Conservation (phyloP, 2,113 vertebrate genomes). For the Drymodes brunneopygia region DNA sequence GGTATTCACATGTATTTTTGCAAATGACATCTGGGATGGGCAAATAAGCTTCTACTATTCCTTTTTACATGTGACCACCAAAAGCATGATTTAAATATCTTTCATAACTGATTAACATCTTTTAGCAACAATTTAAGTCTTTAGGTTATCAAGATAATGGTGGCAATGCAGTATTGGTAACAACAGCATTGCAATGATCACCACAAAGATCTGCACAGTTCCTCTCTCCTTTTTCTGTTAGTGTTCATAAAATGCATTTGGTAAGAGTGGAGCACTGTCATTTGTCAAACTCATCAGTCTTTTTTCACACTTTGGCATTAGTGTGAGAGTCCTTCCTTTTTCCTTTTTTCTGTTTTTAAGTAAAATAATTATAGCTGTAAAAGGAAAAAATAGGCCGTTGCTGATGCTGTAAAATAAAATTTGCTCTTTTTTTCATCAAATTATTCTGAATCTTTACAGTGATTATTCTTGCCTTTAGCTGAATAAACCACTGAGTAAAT, state of each 20-base stretch:
- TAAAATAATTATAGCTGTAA: not conserved
- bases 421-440: not conserved
- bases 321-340: not conserved
- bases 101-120: not conserved
- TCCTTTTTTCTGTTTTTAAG: not conserved
- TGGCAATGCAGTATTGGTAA: not conserved
- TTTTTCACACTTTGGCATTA: not conserved
- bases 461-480: conserved; percentile 19
- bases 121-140: not conserved
- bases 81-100: not conserved
- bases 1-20: not conserved
- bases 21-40: not conserved
- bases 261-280: not conserved
- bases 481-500: not conserved
- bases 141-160: not conserved
- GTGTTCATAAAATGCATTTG: not conserved
- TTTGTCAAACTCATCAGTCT: not conserved
- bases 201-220: not conserved
- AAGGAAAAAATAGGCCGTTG: not conserved
- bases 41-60: not conserved
- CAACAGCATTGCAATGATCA: not conserved
- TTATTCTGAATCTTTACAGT: not conserved
- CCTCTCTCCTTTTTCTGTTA: not conserved
- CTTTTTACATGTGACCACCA: not conserved
- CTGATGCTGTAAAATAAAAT: not conserved